Conservation (phyloP, 2,797 vertebrate genomes). For the Lindbergichthys nudifrons region DNA sequence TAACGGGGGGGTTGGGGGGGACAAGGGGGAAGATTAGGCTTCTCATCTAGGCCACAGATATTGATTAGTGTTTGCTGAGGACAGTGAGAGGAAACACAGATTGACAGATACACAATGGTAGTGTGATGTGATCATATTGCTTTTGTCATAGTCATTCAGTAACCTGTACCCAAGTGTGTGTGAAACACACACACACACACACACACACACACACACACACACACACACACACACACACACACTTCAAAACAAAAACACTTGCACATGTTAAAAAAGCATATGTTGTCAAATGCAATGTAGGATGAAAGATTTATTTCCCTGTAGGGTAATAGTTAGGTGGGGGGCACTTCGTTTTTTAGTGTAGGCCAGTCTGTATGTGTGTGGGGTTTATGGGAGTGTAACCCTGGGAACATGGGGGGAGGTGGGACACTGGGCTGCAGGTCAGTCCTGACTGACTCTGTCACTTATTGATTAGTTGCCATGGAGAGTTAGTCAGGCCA, state of each 20-base stretch:
- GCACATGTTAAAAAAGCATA: not conserved
- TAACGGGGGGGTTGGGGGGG: constrained; percentile 30
- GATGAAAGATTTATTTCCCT: constrained; percentile 25
- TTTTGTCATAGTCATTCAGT: constrained; percentile 64
- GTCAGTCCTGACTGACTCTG: constrained; percentile 87
- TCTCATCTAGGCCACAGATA: constrained; percentile 87
- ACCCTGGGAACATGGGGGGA: constrained; percentile 80
- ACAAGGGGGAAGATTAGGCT: constrained; percentile 72
- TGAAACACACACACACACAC: not conserved
- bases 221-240: too few relatives aligned
- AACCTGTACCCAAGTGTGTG: constrained; percentile 46
- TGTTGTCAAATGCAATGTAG: not conserved
- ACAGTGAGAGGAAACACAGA: constrained; percentile 78
- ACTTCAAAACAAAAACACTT: not conserved
- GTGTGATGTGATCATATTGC: constrained; percentile 65
- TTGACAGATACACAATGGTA: constrained; percentile 84
- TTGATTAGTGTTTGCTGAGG: constrained; percentile 85
- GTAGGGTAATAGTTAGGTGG: constrained; percentile 19
- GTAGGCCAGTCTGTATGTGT: constrained; percentile 28
- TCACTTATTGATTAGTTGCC: constrained; percentile 97
- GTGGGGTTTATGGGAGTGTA: constrained; percentile 69
- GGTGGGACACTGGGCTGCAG: constrained; percentile 64
- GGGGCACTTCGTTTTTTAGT: constrained; percentile 49
- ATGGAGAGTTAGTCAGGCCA: constrained; percentile 92
- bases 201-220: too few relatives aligned